Evolutionary conservation across 2,888 invertebrate species (phyloP), one percentile per base, ranked within the genome.

Genomic region (Trichopria drosophilae): DNA sequence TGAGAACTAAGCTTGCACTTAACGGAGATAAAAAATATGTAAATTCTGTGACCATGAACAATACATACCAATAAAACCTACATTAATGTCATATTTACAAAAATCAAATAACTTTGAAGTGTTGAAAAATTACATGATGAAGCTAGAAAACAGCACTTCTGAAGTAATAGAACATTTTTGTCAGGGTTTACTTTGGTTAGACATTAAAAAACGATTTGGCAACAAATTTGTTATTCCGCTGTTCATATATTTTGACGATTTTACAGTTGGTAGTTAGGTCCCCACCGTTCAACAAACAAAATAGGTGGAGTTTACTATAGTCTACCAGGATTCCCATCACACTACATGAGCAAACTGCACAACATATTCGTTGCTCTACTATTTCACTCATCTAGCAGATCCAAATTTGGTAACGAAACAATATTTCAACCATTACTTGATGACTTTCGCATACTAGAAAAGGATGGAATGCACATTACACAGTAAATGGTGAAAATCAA

Each of bases 171-270:
- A 12, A 22, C 31, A 52, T 10, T 43, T 52, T 34, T 53, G 48
- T 34, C 40, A 44, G 13, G 53, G 44, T 20, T 9, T 1, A 4
- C 12, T 44, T 2, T 53, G 53, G 45, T 42, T 41, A 45, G 4
- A 18, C 2, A 42, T 49, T 26, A 20, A 45, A 36, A 9, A 3
- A 4, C 13, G 18, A 4, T 53, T 53, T 44, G 40, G 40, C 4
- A 41, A 32, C 24, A 49, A 48, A 35, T n/a, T n/a, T n/a, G n/a
- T n/a, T n/a, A n/a, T n/a, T n/a, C n/a, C n/a, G n/a, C n/a, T n/a
- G n/a, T n/a, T 34, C 18, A 2, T 50, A 1, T 51, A 51, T 32
- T 50, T 29, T 20, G 54, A 54, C n/a, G 46, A 54, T 26, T 47
- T 54, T 20, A 26, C 32, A 9, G 20, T 54, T 2, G 46, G 37